Percentiles rank a stretch among this genome's conserved stretches.
These are phyloP conservation scores for Amblyteles armatorius DNA, from an alignment of 2,888 invertebrate genomes.

Conservation along the genomic window DNA sequence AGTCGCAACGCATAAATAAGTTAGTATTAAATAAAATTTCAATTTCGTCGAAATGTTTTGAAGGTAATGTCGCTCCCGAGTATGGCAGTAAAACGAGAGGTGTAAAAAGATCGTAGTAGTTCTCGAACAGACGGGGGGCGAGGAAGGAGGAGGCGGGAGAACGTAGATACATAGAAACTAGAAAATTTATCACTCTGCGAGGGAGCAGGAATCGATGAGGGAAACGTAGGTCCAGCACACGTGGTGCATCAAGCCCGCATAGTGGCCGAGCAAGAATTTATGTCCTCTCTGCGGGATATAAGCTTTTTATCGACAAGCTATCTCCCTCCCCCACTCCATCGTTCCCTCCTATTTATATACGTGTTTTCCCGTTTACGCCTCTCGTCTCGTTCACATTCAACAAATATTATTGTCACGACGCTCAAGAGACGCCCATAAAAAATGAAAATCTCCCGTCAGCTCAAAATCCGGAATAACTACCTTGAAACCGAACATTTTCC, in stretches of 20 bases:
- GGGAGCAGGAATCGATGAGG: conserved; percentile 49
- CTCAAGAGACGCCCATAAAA: not conserved
- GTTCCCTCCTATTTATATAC: conserved; percentile 28
- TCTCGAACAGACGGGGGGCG: conserved; percentile 4
- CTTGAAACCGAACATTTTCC: not conserved
- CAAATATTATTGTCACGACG: not conserved
- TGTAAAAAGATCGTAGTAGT: conserved; percentile 41
- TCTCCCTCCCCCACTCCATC: conserved; percentile 30
- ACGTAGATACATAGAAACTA: conserved; percentile 54
- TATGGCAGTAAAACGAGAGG: conserved; percentile 3
- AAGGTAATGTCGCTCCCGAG: conserved; percentile 23
- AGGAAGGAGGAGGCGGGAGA: conserved; percentile 10
- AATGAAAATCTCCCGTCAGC: not conserved
- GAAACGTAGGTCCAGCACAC: conserved; percentile 42
- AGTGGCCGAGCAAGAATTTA: conserved; percentile 62
- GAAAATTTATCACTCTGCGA: conserved; percentile 57
- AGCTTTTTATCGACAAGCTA: conserved; percentile 59
- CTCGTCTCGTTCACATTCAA: conserved; percentile 22
- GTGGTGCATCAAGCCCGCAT: conserved; percentile 56
- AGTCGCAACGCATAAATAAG: not conserved
- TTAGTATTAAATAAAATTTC: not conserved
- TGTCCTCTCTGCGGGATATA: conserved; percentile 60
- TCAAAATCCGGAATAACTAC: not conserved
- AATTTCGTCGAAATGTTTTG: conserved; percentile 11
- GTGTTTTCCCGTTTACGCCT: conserved; percentile 20